These are phyloP conservation scores for Geotria australis DNA, from an alignment of 2,797 vertebrate genomes.

Conservation along the genomic window DNA sequence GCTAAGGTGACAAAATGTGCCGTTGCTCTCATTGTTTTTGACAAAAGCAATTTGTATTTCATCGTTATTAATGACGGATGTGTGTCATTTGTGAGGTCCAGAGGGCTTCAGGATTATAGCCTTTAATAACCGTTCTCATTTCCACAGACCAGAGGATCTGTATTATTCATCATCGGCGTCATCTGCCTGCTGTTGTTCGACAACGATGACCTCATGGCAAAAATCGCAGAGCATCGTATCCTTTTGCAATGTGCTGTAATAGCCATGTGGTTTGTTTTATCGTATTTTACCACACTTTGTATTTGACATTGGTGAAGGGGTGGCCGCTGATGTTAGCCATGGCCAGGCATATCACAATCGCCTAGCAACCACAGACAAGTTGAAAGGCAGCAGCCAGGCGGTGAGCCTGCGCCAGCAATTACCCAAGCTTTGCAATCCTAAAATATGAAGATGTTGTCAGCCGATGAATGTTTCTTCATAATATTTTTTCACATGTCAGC, in stretches of 20 bases:
- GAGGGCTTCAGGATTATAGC: background rate
- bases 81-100: background rate
- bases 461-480: too few relatives aligned
- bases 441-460: too few relatives aligned
- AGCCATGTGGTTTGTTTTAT: too few relatives aligned
- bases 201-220: constrained; percentile 95
- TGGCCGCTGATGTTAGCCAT: too few relatives aligned
- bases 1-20: constrained; percentile 32
- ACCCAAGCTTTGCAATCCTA: too few relatives aligned
- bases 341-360: too few relatives aligned
- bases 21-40: background rate
- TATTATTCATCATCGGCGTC: constrained; percentile 73
- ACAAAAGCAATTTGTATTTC: background rate
- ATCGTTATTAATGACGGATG: background rate
- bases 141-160: constrained; percentile 54
- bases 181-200: constrained; percentile 84
- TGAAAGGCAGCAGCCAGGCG: too few relatives aligned
- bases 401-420: too few relatives aligned
- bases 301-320: too few relatives aligned
- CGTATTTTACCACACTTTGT: too few relatives aligned
- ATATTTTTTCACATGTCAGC: too few relatives aligned
- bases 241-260: constrained; percentile 12
- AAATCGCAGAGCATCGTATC: constrained; percentile 99
- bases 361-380: too few relatives aligned
- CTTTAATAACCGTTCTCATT: background rate